A percentile compares a stretch with the other conserved stretches of the same genome.
Conservation (phyloP, 2,888 invertebrate genomes). For the Clanis bilineata region DNA sequence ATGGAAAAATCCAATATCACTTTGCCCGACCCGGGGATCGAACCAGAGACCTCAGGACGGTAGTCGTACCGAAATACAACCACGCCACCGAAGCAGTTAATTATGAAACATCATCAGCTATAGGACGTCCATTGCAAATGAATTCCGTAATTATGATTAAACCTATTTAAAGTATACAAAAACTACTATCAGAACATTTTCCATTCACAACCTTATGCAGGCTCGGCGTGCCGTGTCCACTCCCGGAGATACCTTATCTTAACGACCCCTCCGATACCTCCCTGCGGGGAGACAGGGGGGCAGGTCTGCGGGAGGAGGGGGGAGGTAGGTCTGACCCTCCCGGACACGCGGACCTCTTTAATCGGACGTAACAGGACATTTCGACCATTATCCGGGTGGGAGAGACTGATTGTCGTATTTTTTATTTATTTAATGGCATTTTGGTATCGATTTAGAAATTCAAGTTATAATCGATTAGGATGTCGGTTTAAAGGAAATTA, state of each 20-base stretch:
- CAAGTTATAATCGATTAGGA: not conserved
- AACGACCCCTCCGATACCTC: conserved; percentile 54
- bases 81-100: no score
- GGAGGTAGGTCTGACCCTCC: conserved; percentile 18
- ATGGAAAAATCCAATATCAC: no score
- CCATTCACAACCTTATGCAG: conserved; percentile 49
- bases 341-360: conserved; percentile 18
- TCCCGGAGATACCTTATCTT: conserved; percentile 73
- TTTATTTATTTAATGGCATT: not conserved
- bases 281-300: conserved; percentile 26
- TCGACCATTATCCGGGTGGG: conserved; percentile 7
- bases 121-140: no score
- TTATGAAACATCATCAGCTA: no score
- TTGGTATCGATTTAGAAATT: not conserved
- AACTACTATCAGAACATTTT: not conserved
- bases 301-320: conserved; percentile 27
- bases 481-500: no score
- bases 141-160: no score
- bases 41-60: no score
- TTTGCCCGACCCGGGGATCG: no score
- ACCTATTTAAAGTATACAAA: not conserved
- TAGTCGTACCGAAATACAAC: no score
- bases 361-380: conserved; percentile 20
- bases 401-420: not conserved
- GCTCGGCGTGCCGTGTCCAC: conserved; percentile 67